Evolutionary conservation across 2,797 vertebrate species (phyloP), one percentile per base, ranked within the genome.

Genomic region (Nyctalus aviator): DNA sequence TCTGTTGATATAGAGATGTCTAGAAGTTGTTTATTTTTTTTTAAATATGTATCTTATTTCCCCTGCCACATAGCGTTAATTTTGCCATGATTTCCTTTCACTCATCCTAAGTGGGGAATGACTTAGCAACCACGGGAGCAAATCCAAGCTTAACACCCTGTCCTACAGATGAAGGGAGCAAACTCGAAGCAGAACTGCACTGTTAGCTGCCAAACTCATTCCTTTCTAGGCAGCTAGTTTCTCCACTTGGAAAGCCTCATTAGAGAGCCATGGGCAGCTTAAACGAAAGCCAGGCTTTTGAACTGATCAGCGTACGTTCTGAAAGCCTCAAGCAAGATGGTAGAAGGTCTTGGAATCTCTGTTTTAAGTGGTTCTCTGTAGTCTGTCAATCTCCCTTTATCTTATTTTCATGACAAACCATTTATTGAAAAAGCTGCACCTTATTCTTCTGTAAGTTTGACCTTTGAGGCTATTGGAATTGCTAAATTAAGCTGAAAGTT

Each of bases 81-180:
- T 91, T 96, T 95, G 23, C 69, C 37, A 7, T 75, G 53, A 44
- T 66, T 92, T 86, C 32, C 13, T 94, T 78, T 17, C 12, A 48
- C 53, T 88, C 20, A 44, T 73, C 20, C 6, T 44, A 85, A 90
- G 37, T 93, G 23, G 50, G 85, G 41, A 90, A 77, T 90, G 69
- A 53, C 69, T 27, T 10, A 66, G 15, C 76, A 82, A 48, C 57
- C 64, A n/a, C 78, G 30, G 44, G 12, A 88, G 37, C 14, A 55
- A 75, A 55, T 79, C 27, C 23, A 78, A 35, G 13, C 59, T 71
- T 71, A 48, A 50, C 5, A 25, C 55, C 59, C 71, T 17, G 30
- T n/a, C 13, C 57, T 66, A 1, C 23, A 6, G 62, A 17, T 30
- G 13, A 4, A 10, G 25, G 77, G 17, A 88, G 55, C 76, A 84